Evolutionary conservation across 2,113 vertebrate genomes (phyloP), one percentile per base, ranked within the genome.

Genomic region (Nibea albiflora): DNA sequence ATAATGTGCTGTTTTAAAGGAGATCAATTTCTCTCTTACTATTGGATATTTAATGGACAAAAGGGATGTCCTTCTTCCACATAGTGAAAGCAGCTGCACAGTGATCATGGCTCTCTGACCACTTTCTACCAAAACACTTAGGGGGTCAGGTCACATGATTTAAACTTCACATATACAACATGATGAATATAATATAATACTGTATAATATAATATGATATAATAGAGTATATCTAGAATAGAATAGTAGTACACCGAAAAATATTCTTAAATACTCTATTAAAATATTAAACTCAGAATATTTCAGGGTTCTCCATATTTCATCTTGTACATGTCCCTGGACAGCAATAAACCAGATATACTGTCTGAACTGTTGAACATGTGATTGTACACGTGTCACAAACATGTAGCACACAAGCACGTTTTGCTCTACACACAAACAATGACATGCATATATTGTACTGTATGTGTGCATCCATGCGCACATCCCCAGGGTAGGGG

Each of bases 11-110:
- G 60, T 47, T 68, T 75, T 63, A 82, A 39, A 49, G 65, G 24
- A n/a, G 28, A 64, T 76, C 49, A n/a, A 16, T 82, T 70, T 14
- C 64, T 22, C 42, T n/a, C n/a, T 15, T 7, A 5, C 35, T 54
- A 11, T 11, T 26, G 72, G 11, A n/a, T 28, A 39, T 26, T 14
- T 49, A 50, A 77, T 19, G 31, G 17, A 28, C 22, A n/a, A 20
- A 5, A 4, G 24, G 16, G 10, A 20, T 19, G 5, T 60, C 17
- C 11, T 7, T 24, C 47, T 19, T 26, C 35, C 35, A 39, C 35
- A 39, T 9, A 39, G 35, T 39, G 35, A 39, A 39, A 7, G 35
- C 14, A 46, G 14, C 44, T 46, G 14, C 44, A 46, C 44, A 46
- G 44, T 14, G 11, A 14, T 14, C 44, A 46, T 4, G 11, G 44